Base-by-base conservation (phyloP, 2,797 vertebrate species). In the Prunella strophiata region DNA sequence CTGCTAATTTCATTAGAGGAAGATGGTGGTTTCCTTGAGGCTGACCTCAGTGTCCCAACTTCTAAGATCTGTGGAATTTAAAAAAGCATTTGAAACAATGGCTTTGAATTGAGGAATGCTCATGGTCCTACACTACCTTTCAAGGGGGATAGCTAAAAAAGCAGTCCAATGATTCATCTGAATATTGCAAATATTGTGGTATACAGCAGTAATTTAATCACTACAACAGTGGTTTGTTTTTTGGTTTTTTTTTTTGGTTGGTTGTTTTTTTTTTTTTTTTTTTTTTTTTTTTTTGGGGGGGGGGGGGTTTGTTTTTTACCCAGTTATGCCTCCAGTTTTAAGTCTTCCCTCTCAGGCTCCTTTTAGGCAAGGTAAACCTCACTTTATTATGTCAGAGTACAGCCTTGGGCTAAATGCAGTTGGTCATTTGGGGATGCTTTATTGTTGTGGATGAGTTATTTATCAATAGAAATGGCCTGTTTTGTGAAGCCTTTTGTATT, bases 401-500 rank as follows among this genome's bases (percentile, higher is more conserved):
- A 70, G 83, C 54, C 58, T 59, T 70, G 43, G 52, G 26, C n/a
- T 77, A 50, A 88, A 30, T 40, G 54, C 20, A 47, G 40, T 73
- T 93, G 51, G 43, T 91, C 19, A 23, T 74, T 81, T 92, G 63
- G 45, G 73, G 38, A 71, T 59, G 34, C 55, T 93, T 94, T 42
- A 42, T 42, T 93, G 71, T 82, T 70, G 48, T 79, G 52, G 29
- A 74, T 82, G 42, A 70, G 50, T 81, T 91, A 67, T 81, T 95
- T 91, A 88, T 73, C 51, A 79, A 63, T 65, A 89, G 51, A 86
- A 91, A 80, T 70, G 59, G 65, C 30, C 38, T 94, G 25, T 10
- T n/a, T 87, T 91, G 90, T 86, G 93, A 88, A 88, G 27, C 32
- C 87, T 73, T 94, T 87, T 92, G 51, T 83, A 79, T 89, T 67